These are phyloP conservation scores for Myoxocephalus aenaeus DNA, from an alignment of 2,797 vertebrate genomes.

Conservation along the genomic window DNA sequence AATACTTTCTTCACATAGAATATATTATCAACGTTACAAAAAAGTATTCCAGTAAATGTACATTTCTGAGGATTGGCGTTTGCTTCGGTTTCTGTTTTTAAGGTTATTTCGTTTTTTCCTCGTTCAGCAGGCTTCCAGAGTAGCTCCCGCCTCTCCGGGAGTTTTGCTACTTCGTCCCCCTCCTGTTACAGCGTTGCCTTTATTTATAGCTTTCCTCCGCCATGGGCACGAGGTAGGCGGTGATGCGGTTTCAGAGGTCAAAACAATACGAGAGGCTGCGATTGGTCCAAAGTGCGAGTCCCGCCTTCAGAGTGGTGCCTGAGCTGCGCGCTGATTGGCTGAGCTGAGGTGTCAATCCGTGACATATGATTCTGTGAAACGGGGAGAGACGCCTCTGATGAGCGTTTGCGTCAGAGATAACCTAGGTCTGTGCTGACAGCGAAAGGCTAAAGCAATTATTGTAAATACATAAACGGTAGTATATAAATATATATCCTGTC, in stretches of 20 bases:
- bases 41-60: slow-evolving; percentile 84
- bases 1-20: slow-evolving; percentile 84
- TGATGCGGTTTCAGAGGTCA: slow-evolving; percentile 84
- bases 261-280: slow-evolving; percentile 74
- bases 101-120: slow-evolving; percentile 60
- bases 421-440: slow-evolving; percentile 78
- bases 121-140: slow-evolving; percentile 75
- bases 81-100: slow-evolving; percentile 70
- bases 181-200: slow-evolving; percentile 51
- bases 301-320: slow-evolving; percentile 20
- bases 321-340: slow-evolving; percentile 64
- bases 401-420: slow-evolving; percentile 82
- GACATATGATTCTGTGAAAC: slow-evolving; percentile 67
- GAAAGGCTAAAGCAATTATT: slow-evolving; percentile 60
- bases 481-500: slow-evolving; percentile 12
- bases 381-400: slow-evolving; percentile 73
- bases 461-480: slow-evolving; percentile 13
- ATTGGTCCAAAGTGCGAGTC: slow-evolving; percentile 60
- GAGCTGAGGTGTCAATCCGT: slow-evolving; percentile 21
- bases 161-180: slow-evolving; percentile 84
- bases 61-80: slow-evolving; percentile 73
- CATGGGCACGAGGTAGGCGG: slow-evolving; percentile 85
- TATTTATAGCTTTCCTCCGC: slow-evolving; percentile 89
- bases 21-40: slow-evolving; percentile 80
- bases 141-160: slow-evolving; percentile 81